phyloP scores from a whole-genome alignment of 2,888 invertebrate species.

The Dryadula phaetusa region DNA sequence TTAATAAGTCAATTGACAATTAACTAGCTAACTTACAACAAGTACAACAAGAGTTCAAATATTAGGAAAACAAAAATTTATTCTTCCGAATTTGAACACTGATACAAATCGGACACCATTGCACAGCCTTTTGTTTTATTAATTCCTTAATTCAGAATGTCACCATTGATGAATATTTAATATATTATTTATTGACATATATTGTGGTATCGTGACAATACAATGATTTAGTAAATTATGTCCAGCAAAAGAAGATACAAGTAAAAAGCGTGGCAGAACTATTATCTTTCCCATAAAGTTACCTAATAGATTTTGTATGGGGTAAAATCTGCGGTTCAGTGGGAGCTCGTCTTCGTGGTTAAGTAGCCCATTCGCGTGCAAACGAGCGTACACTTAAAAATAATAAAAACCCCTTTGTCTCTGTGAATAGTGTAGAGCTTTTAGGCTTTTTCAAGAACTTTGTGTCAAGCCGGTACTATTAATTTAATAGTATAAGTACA shows the following conservation, averaged over 20 bases:
- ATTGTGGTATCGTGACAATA: neutral
- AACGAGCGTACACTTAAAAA: constrained; percentile 83
- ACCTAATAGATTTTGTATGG: constrained; percentile 71
- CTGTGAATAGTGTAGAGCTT: constrained; percentile 54
- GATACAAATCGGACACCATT: no score
- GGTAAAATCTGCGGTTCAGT: constrained; percentile 64
- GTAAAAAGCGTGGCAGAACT: constrained; percentile 80
- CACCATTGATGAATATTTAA: no score
- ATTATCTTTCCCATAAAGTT: constrained; percentile 76
- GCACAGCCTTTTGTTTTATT: no score
- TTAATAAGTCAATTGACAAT: no score
- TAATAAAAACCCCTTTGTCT: constrained; percentile 79
- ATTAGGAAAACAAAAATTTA: no score
- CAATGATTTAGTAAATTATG: neutral
- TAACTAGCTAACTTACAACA: no score
- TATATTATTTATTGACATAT: no score
- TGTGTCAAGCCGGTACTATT: constrained; percentile 36
- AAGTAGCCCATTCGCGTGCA: constrained; percentile 85
- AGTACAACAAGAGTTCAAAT: no score
- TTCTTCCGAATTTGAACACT: no score
- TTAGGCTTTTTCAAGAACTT: constrained; percentile 42
- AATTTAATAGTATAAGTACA: constrained; percentile 39
- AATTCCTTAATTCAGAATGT: no score
- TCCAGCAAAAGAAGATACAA: constrained; percentile 58
- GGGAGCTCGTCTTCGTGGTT: constrained; percentile 78